Evolutionary conservation across 2,888 invertebrate species (phyloP).

Genomic region (Tipula lateralis): DNA sequence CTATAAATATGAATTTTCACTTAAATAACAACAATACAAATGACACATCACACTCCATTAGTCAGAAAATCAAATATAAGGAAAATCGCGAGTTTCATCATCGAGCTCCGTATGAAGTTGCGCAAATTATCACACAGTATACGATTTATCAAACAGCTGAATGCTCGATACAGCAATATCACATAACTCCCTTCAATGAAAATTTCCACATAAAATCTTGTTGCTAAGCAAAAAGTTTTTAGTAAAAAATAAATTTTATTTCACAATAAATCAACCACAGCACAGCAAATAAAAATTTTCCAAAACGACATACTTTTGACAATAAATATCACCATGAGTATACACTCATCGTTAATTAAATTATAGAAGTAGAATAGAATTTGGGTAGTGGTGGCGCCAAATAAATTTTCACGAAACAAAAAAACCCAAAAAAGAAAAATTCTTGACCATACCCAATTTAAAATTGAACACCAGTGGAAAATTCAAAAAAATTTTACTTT

Average conservation of each 20-base stretch:
- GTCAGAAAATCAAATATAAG: not conserved
- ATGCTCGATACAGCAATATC: not conserved
- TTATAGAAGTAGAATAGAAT: not conserved
- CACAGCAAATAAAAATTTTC: not conserved
- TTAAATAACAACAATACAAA: not conserved
- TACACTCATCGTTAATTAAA: not conserved
- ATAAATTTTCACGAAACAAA: not conserved
- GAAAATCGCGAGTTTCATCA: not conserved
- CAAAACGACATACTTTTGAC: not conserved
- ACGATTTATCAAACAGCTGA: not conserved
- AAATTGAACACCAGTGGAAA: not conserved
- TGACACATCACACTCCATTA: not conserved
- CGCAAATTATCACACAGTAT: not conserved
- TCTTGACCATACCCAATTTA: constrained; percentile 4
- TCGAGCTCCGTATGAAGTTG: not conserved
- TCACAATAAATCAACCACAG: not conserved
- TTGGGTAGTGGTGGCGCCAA: not conserved
- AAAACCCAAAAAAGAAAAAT: not conserved
- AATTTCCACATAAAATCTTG: not conserved
- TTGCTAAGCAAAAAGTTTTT: not conserved
- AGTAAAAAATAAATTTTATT: not conserved
- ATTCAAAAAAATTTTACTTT: not conserved
- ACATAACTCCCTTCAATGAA: not conserved
- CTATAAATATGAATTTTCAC: not conserved
- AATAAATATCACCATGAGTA: not conserved